A percentile compares a stretch with the other conserved stretches of the same genome.
Evolutionary conservation across 2,888 invertebrate genomes (phyloP).

Genomic region (Tachina lurida): DNA sequence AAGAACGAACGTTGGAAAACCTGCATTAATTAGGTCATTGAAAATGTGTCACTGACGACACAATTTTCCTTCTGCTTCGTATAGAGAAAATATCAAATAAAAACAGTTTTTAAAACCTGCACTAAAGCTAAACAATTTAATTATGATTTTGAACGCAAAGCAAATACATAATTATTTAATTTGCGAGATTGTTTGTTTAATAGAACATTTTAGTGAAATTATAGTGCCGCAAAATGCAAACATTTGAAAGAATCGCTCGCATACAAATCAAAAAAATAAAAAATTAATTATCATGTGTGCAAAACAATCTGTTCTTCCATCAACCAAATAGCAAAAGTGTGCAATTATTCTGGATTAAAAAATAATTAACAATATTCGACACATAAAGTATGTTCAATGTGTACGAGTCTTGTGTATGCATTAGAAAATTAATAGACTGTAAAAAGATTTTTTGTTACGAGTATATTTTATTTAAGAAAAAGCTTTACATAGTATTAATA

Average conservation of each 20-base stretch:
- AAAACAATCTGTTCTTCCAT: not conserved
- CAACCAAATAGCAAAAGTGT: not conserved
- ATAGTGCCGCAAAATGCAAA: not conserved
- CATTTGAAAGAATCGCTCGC: not conserved
- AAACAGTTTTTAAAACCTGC: conserved; percentile 36
- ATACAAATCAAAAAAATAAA: not conserved
- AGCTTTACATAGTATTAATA: no score
- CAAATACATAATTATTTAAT: conserved; percentile 61
- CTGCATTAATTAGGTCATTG: conserved; percentile 43
- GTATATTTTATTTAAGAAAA: no score
- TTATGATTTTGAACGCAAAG: conserved; percentile 12
- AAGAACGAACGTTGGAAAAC: not conserved
- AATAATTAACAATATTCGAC: conserved; percentile 13
- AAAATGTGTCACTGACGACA: conserved; percentile 38
- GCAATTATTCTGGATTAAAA: conserved; percentile 13
- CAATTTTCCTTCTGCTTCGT: conserved; percentile 1
- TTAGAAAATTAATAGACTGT: conserved; percentile 21
- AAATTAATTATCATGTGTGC: not conserved
- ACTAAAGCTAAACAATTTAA: conserved; percentile 16
- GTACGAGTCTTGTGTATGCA: not conserved
- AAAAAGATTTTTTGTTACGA: not conserved
- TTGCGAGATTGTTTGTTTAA: conserved; percentile 61
- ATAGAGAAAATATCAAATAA: not conserved
- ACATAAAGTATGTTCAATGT: not conserved
- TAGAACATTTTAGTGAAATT: conserved; percentile 42